Evolutionary conservation across 2,797 vertebrate genomes (phyloP), one percentile per base, ranked within the genome.

Genomic region (Myioborus melanocephalus): DNA sequence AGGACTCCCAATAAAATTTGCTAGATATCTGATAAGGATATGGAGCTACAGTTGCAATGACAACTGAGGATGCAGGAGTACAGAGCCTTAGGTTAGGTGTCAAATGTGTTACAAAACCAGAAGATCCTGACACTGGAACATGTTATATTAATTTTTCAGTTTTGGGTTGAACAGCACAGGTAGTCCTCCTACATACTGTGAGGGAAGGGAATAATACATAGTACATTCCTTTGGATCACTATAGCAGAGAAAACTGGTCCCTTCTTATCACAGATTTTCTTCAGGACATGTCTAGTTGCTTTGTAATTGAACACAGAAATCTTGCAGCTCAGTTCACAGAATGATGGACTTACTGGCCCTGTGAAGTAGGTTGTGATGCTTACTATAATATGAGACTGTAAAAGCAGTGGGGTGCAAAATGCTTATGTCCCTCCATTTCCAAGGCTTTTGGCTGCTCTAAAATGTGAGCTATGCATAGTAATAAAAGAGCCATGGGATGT

Each of bases 131-230:
- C 34, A n/a, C 14, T 60, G 30, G 18, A 80, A 64, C 20, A 49
- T 13, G 27, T 41, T 32, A 34, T 22, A 16, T 20, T 69, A 35
- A 34, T 49, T 83, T 68, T 92, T 87, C 56, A 60, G 24, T 47
- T 70, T 71, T 64, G 8, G 0, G 9, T 17, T 86, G 65, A 78
- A 65, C n/a, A 52, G 63, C 18, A 55, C 66, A 30, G 8, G 18
- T 13, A 65, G 21, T 41, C 49, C 9, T 73, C 18, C 28, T 52
- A 6, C 1, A 0, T 23, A 19, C 6, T 32, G 1, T 39, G 14
- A 52, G 37, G 39, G 72, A 55, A 37, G 14, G 57, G 12, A 32
- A 32, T 19, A 71, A 50, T n/a, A 47, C 3, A 3, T 22, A 41
- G 47, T 30, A 59, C 8, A 10, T 82, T 76, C 39, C 4, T 87